A percentile compares a stretch with the other conserved stretches of the same genome.
These are phyloP conservation scores for Parotia lawesii DNA, from an alignment of 2,113 vertebrate genomes.

Conservation along the genomic window DNA sequence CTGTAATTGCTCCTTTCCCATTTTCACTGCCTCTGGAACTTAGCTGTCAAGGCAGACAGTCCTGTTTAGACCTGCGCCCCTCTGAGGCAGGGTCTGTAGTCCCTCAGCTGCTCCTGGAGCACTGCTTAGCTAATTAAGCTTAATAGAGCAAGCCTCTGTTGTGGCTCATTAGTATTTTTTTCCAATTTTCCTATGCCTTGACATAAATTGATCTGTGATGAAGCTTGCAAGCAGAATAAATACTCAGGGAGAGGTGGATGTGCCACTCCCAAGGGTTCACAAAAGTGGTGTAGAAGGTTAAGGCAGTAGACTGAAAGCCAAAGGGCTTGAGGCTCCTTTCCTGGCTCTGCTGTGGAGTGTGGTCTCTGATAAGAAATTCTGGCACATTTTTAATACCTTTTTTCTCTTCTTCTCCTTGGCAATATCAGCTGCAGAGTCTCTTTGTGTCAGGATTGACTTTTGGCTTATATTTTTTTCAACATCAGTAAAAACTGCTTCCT, in stretches of 20 bases:
- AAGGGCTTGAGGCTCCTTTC: neutral
- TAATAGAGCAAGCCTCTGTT: neutral
- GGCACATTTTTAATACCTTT: neutral
- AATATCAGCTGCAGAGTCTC: neutral
- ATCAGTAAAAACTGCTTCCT: neutral
- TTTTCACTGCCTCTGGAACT: neutral
- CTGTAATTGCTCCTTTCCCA: neutral
- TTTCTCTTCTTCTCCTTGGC: neutral
- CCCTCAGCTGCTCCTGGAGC: neutral
- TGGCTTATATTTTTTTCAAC: neutral
- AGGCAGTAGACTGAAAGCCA: neutral
- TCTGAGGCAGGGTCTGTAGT: neutral
- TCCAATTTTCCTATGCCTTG: neutral
- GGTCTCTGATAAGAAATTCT: neutral
- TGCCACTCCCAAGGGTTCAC: neutral
- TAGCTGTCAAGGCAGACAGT: neutral
- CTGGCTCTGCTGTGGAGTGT: neutral
- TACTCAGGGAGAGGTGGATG: neutral
- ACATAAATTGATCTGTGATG: neutral
- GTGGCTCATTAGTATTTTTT: neutral
- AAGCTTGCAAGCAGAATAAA: neutral
- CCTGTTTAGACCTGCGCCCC: accelerated
- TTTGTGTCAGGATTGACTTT: neutral
- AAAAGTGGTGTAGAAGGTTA: neutral
- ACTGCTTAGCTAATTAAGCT: neutral